Evolutionary conservation across 2,888 invertebrate species (phyloP).

Genomic region (Lasioglossum vierecki): DNA sequence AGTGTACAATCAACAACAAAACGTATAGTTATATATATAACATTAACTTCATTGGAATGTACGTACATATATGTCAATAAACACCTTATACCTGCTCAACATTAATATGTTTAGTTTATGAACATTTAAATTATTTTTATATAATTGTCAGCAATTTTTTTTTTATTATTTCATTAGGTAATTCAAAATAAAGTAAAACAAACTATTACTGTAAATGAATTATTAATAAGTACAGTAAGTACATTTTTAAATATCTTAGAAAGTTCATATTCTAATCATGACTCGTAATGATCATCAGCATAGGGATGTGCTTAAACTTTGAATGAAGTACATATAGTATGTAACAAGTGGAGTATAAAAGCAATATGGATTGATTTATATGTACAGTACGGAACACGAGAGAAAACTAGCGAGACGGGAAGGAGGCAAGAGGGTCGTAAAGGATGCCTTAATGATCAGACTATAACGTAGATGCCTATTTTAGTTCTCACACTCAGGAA

Average conservation of each 20-base stretch:
- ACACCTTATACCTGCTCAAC: background rate
- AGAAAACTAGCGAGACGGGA: too few species aligned
- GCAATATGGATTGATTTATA: background rate
- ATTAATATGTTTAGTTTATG: slow-evolving; percentile 19
- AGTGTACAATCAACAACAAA: background rate
- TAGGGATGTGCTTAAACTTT: background rate
- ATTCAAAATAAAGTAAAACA: background rate
- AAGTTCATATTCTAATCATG: background rate
- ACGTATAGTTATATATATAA: background rate
- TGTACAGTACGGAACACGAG: background rate
- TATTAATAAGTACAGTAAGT: background rate
- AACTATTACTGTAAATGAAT: slow-evolving; percentile 1
- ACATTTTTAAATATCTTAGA: background rate
- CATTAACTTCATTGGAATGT: slow-evolving; percentile 1
- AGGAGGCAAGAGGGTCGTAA: too few species aligned
- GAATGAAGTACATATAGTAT: background rate
- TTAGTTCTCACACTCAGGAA: too few species aligned
- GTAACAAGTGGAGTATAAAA: slow-evolving; percentile 21
- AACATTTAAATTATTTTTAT: background rate
- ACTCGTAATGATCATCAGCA: background rate
- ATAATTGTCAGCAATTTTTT: background rate
- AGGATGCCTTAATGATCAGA: too few species aligned
- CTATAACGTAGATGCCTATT: too few species aligned
- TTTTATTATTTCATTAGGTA: background rate
- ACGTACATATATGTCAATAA: background rate